Percentiles rank a stretch among this genome's conserved stretches.
phyloP scores from a whole-genome alignment of 2,888 invertebrate genomes.

The Drosophila lutescens region DNA sequence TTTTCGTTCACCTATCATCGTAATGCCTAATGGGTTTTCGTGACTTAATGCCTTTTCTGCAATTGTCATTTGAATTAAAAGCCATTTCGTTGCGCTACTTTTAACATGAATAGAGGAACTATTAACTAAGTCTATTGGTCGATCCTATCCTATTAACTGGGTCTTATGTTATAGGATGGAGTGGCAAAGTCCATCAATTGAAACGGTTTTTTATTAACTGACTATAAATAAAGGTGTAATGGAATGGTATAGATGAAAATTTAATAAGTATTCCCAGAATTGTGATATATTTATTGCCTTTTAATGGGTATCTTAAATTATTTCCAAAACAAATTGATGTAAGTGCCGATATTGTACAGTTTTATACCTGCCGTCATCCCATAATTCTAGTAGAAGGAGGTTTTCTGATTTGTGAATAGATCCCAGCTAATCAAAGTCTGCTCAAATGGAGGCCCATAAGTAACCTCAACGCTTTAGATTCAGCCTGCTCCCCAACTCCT shows the following conservation, averaged over 20 bases:
- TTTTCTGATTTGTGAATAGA: constrained; percentile 21
- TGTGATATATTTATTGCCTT: not conserved
- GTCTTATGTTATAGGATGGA: not conserved
- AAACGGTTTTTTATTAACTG: constrained; percentile 8
- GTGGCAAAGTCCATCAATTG: constrained; percentile 13
- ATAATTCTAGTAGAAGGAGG: constrained; percentile 13
- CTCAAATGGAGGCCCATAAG: constrained; percentile 2
- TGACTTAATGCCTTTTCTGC: constrained; percentile 45
- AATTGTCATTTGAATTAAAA: constrained; percentile 75
- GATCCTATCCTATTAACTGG: constrained; percentile 12
- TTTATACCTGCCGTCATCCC: constrained; percentile 13
- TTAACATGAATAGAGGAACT: constrained; percentile 9
- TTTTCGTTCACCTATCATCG: not conserved
- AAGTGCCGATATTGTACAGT: constrained; percentile 1
- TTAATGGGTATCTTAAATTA: not conserved
- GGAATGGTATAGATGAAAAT: too few species aligned
- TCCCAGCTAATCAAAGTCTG: constrained; percentile 27
- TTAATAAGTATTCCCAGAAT: not conserved
- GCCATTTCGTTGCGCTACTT: constrained; percentile 55
- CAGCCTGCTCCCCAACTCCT: not conserved
- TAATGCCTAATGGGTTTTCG: constrained; percentile 47
- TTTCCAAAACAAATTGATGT: not conserved
- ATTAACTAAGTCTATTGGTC: constrained; percentile 24
- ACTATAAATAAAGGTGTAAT: too few species aligned
- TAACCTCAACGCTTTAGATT: not conserved